phyloP scores from a whole-genome alignment of 1,140 invertebrate genomes.

The Rhizoglyphus robini region DNA sequence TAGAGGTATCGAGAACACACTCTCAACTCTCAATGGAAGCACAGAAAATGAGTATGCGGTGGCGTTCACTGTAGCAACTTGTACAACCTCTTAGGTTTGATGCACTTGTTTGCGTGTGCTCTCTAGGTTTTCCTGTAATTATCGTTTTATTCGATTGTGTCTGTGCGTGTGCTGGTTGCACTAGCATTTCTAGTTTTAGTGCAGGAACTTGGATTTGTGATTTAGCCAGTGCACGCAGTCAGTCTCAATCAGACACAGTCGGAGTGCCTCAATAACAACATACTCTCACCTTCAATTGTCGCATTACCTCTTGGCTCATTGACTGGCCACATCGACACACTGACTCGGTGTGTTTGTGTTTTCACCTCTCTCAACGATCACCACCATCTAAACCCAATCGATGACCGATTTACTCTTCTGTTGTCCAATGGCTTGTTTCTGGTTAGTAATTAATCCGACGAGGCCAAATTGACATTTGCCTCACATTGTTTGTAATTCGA shows the following conservation, averaged over 20 bases:
- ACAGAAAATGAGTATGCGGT: neutral
- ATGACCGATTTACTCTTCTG: neutral
- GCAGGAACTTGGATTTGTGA: neutral
- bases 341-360: neutral
- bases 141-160: neutral
- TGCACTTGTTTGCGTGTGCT: neutral
- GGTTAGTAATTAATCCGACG: too few species aligned
- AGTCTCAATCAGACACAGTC: neutral
- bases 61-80: neutral
- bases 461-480: slow-evolving; percentile 6
- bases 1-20: too few species aligned
- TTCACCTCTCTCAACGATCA: slow-evolving; percentile 11
- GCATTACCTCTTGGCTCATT: slow-evolving; percentile 4
- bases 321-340: too few species aligned
- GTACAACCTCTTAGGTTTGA: neutral
- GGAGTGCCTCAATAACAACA: neutral
- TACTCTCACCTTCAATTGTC: slow-evolving; percentile 10
- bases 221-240: neutral
- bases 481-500: neutral
- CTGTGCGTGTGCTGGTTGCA: neutral
- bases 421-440: too few species aligned
- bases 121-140: neutral
- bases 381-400: neutral
- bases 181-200: too few species aligned
- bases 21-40: too few species aligned